Percentiles rank a stretch among this genome's conserved stretches.
phyloP scores from a whole-genome alignment of 2,797 vertebrate species.

The Sebastes vulpes region DNA sequence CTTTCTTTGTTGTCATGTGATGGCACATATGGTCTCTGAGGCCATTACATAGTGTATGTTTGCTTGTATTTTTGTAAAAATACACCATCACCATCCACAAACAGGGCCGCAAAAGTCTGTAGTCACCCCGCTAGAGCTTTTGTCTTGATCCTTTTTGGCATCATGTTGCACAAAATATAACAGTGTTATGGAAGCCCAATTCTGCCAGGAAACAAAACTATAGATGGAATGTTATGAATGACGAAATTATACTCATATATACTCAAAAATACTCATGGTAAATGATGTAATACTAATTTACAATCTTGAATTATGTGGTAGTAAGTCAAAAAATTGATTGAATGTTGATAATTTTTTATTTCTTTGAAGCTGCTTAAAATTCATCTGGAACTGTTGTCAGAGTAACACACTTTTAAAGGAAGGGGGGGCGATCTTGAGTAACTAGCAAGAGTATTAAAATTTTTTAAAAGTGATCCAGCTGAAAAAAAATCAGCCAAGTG shows the following conservation, averaged over 20 bases:
- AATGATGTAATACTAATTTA: neutral
- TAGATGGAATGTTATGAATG: neutral
- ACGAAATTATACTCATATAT: neutral
- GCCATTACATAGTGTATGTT: neutral
- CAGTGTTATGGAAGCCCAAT: neutral
- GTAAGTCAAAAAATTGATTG: too few relatives aligned
- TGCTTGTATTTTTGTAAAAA: neutral
- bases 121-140: neutral
- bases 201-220: neutral
- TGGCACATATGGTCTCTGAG: neutral
- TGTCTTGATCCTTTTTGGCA: neutral
- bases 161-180: neutral
- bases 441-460: too few relatives aligned
- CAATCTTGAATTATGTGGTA: too few relatives aligned
- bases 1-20: neutral
- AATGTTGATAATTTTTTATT: neutral
- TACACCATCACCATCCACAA: neutral
- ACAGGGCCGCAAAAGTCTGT: neutral
- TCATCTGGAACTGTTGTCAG: neutral
- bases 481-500: too few relatives aligned
- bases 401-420: too few relatives aligned
- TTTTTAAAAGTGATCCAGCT: too few relatives aligned
- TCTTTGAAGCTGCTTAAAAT: neutral
- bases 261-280: neutral
- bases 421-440: too few relatives aligned